These are phyloP conservation scores for Nephrotoma flavescens DNA, from an alignment of 2,888 invertebrate genomes.

Conservation along the genomic window DNA sequence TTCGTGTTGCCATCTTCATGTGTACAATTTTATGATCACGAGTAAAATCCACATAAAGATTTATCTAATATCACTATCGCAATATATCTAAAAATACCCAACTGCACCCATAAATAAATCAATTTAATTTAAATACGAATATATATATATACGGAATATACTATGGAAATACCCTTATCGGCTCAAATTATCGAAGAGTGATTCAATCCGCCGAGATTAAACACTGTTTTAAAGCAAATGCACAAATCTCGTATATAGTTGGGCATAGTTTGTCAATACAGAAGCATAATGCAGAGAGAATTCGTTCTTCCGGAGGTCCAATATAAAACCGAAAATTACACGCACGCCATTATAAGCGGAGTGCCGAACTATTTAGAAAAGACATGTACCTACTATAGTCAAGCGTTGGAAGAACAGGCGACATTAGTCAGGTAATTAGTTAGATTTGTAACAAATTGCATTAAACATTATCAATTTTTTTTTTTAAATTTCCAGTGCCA, in stretches of 20 bases:
- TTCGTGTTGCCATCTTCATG: too few species aligned
- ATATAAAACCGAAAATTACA: not conserved
- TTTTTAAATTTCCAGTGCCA: not conserved
- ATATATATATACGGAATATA: not conserved
- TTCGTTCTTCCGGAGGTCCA: not conserved
- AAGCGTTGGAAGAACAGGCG: not conserved
- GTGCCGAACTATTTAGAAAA: not conserved
- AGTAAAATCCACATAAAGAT: not conserved
- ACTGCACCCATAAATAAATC: too few species aligned
- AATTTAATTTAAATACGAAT: not conserved
- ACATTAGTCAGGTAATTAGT: not conserved
- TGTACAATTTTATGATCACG: too few species aligned
- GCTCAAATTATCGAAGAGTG: not conserved
- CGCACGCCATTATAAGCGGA: not conserved
- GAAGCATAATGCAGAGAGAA: not conserved
- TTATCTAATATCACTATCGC: not conserved
- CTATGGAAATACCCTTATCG: not conserved
- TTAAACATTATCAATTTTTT: not conserved
- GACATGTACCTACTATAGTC: not conserved
- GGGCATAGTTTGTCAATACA: not conserved
- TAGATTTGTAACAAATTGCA: not conserved
- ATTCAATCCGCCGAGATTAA: not conserved
- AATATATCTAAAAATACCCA: too few species aligned
- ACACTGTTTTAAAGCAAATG: not conserved
- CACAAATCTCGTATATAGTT: not conserved